Evolutionary conservation across 2,888 invertebrate species (phyloP), one percentile per base, ranked within the genome.

Genomic region (Petrolisthes cinctipes): DNA sequence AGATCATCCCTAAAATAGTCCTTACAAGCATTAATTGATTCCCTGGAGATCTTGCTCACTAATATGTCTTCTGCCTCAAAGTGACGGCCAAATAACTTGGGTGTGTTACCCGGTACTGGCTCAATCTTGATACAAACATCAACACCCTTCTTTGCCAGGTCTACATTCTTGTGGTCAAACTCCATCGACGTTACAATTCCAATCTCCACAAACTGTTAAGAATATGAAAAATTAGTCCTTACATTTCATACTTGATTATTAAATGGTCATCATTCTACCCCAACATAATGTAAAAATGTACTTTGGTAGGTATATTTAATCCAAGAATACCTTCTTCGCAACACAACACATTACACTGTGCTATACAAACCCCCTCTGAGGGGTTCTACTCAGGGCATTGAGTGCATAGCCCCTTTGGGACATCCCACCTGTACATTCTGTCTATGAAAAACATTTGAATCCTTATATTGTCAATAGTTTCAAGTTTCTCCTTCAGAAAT

Each of bases 21-120:
- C 94, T 99, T 99, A 94, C 99, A 99, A 9, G 98, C 99, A 94
- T 99, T 99, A 92, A 99, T 99, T 91, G 98, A 98, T 92, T 98
- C 97, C 86, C 99, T 95, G 83, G 97, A 97, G 92, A 99, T 99
- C 98, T 99, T 98, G 94, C 99, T 99, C 92, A 98, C 95, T 91
- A 99, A 95, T 93, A 97, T 94, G 93, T 99, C 99, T 73, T 96
- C 97, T 92, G 97, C 96, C 92, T 99, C 99, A 94, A 99, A 99
- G 94, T 99, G 99, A 88, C 99, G 95, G 14, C 99, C 99, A 93
- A 96, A 98, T 96, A 99, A 96, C 94, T 99, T 99, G 80, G 99
- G 99, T 81, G 99, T 96, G 93, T 99, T 99, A n/a, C 99, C 99
- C 20, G 98, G 97, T 82, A 97, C 95, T 56, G 98, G 97, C 92